Conservation (phyloP, 2,797 vertebrate genomes). For the Tangara arthus region DNA sequence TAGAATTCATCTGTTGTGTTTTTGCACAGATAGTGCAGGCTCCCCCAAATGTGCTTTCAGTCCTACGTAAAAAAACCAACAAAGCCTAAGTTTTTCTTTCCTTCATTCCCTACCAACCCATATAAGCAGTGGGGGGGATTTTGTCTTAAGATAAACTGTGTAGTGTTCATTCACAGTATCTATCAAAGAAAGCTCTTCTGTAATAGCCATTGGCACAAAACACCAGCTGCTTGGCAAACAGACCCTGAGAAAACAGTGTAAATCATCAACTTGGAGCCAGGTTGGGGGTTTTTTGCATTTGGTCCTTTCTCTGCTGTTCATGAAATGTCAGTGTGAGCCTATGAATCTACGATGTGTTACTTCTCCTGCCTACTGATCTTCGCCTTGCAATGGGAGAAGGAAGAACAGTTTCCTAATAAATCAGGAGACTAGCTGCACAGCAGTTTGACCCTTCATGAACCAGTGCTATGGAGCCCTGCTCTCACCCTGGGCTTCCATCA, state of each 20-base stretch:
- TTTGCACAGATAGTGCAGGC: constrained; percentile 27
- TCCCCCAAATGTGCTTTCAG: constrained; percentile 4
- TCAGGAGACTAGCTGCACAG: neutral
- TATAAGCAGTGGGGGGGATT: neutral
- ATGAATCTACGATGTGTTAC: constrained; percentile 32
- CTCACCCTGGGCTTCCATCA: accelerated
- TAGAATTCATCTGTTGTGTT: constrained; percentile 57
- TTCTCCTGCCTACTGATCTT: constrained; percentile 1
- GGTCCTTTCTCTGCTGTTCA: constrained; percentile 19
- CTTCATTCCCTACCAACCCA: neutral
- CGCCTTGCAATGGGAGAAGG: neutral
- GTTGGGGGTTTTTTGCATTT: neutral
- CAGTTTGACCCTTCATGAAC: neutral
- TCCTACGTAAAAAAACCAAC: neutral
- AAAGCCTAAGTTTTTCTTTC: constrained; percentile 5
- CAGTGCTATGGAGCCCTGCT: neutral
- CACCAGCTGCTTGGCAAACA: constrained; percentile 53
- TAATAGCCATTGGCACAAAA: constrained; percentile 43
- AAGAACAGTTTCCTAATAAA: constrained; percentile 9
- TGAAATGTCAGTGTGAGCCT: constrained; percentile 27
- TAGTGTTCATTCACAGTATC: neutral
- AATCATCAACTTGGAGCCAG: constrained; percentile 32
- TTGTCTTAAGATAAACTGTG: constrained; percentile 9
- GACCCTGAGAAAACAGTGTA: constrained; percentile 22
- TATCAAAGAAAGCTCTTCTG: constrained; percentile 51